Percentiles rank a stretch among this genome's conserved stretches.
phyloP scores from a whole-genome alignment of 2,888 invertebrate genomes.

The Acronicta psi region DNA sequence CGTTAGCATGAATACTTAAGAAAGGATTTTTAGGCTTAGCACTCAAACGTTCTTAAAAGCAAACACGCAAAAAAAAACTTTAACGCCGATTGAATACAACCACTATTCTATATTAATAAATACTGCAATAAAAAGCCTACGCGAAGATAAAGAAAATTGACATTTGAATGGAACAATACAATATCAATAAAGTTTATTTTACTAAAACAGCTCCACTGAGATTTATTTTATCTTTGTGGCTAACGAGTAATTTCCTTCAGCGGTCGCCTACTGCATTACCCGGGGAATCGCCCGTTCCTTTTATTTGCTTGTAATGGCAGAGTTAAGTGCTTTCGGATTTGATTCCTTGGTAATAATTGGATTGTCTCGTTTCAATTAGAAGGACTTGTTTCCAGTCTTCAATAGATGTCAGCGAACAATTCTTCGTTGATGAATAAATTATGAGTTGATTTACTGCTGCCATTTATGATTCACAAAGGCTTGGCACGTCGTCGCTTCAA shows the following conservation, averaged over 20 bases:
- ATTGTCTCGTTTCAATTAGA: constrained; percentile 52
- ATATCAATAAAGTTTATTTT: constrained; percentile 49
- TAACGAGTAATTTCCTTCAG: constrained; percentile 50
- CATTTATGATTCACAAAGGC: constrained; percentile 46
- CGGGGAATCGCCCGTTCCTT: constrained; percentile 39
- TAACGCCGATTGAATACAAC: constrained; percentile 6
- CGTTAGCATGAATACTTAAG: constrained; percentile 12
- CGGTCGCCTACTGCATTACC: constrained; percentile 42
- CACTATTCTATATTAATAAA: constrained; percentile 6
- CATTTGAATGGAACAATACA: constrained; percentile 25
- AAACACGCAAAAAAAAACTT: neutral
- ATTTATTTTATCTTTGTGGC: constrained; percentile 53
- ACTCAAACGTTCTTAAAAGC: neutral
- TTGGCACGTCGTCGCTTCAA: constrained; percentile 16
- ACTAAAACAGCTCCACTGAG: constrained; percentile 29
- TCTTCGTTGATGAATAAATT: constrained; percentile 47
- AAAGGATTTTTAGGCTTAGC: constrained; percentile 1
- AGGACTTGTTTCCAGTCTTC: constrained; percentile 39
- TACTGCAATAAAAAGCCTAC: constrained; percentile 7
- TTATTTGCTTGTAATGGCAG: constrained; percentile 53
- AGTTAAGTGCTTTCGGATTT: constrained; percentile 55
- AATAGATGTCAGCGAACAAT: constrained; percentile 33
- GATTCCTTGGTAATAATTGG: constrained; percentile 53
- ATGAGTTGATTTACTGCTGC: constrained; percentile 40
- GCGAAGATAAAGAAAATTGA: constrained; percentile 22